These are phyloP conservation scores for Ameiurus melas DNA, from an alignment of 2,113 vertebrate genomes.

Conservation along the genomic window DNA sequence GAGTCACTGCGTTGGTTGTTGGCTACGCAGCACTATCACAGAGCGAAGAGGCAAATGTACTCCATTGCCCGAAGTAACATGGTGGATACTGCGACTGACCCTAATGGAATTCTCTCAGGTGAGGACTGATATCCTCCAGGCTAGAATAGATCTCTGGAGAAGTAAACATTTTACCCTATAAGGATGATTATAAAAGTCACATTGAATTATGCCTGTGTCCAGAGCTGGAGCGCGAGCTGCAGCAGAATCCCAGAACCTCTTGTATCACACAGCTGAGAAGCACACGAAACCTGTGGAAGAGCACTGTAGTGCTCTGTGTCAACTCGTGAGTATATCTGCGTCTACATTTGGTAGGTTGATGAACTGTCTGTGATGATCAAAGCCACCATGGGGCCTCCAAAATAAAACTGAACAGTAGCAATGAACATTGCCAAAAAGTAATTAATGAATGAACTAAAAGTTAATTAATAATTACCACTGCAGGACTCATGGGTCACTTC, in stretches of 20 bases:
- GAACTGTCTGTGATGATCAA: background rate
- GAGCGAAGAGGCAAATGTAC: slow-evolving; percentile 88
- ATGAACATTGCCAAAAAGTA: too few species aligned
- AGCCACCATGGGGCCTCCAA: background rate
- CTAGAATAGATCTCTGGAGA: background rate
- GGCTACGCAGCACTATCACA: slow-evolving; percentile 91
- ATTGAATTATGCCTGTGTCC: slow-evolving; percentile 42
- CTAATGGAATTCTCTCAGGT: slow-evolving; percentile 86
- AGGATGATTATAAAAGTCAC: background rate
- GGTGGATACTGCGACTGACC: slow-evolving; percentile 78
- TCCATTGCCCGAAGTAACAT: slow-evolving; percentile 83
- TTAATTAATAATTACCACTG: too few species aligned
- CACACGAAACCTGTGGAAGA: slow-evolving; percentile 97
- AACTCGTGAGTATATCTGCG: slow-evolving; percentile 89
- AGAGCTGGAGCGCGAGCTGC: slow-evolving; percentile 92
- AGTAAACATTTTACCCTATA: background rate
- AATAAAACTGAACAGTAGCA: background rate
- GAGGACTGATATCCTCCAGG: slow-evolving; percentile 51
- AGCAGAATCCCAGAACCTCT: slow-evolving; percentile 84
- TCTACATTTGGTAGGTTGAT: background rate
- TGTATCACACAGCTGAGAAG: slow-evolving; percentile 93
- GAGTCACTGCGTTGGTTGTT: slow-evolving; percentile 96
- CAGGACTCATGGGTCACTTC: too few species aligned
- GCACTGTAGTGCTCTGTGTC: slow-evolving; percentile 95
- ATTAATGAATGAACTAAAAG: too few species aligned